Base-by-base conservation (phyloP, 1,140 invertebrate genomes). In the roundworm (Caenorhabditis elegans) region DNA sequence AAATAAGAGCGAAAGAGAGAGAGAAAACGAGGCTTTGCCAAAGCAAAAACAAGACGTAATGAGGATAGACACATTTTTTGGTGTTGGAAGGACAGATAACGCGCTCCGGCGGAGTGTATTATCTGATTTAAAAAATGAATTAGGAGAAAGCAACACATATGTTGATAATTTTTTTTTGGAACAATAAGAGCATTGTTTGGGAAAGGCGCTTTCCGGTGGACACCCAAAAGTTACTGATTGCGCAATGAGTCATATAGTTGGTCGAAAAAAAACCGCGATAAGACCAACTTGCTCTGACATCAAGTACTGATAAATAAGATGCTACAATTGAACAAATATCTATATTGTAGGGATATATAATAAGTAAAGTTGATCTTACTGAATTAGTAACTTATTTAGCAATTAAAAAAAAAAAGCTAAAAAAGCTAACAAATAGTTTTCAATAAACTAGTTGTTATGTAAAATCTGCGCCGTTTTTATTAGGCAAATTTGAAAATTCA, bases 11-110 rank as follows among this genome's bases (percentile, higher is more conserved):
- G 60, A 70, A 39, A 39, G 17, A 60, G 55, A 60, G 34, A 28
- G 60, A 70, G 34, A 70, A 70, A 70, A 39, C 19, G 60, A 70
- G 34, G 60, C 60, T 70, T 70, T 70, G 34, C 10, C 34, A 39
- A 43, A 43, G 60, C 31, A 70, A 70, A 70, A 70, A 70, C 60
- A 70, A 70, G 60, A 70, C 60, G 34, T 70, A 70, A 70, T 70
- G 60, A 39, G 60, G 34, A 70, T 70, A 70, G 60, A 70, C 60
- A 39, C 60, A 39, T 39, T 39, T 70, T 36, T 70, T 70, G 60
- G 60, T 70, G 60, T 70, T 39, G 60, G 34, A 70, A 70, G 31
- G 34, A 26, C 60, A 70, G 31, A 70, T 26, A 39, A 39, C 39
- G 34, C 17, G 60, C 19, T 26, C n/a, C 60, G 11, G 26, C 13